Evolutionary conservation across 1,140 invertebrate species (phyloP).

Genomic region (Bemisia tabaci): DNA sequence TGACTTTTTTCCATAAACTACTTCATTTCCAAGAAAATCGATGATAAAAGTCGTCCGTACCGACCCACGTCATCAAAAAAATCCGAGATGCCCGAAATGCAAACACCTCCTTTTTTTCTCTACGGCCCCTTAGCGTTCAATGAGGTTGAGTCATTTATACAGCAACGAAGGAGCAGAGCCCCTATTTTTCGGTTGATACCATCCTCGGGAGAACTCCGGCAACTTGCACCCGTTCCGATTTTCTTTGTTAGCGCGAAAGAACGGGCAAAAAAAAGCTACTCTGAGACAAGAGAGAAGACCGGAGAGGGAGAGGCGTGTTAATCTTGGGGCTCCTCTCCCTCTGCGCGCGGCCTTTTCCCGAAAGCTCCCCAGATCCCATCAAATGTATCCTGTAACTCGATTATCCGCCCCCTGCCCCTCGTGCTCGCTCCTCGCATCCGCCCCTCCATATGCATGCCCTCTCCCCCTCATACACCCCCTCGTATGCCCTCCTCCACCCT

Average conservation of each 20-base stretch:
- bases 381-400: neutral
- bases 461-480: neutral
- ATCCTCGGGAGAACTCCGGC: no score
- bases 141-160: no score
- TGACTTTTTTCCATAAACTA: no score
- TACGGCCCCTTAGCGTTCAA: no score
- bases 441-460: neutral
- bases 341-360: neutral
- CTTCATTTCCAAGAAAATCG: no score
- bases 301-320: conserved; percentile 4
- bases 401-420: neutral
- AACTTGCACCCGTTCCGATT: no score
- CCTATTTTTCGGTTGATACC: no score
- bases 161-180: no score
- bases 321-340: conserved; percentile 8
- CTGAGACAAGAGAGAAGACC: neutral
- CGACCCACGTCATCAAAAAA: no score
- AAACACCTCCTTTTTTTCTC: no score
- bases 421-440: neutral
- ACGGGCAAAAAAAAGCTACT: neutral
- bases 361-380: neutral
- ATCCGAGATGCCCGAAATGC: no score
- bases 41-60: no score
- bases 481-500: neutral
- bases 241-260: neutral